These are phyloP conservation scores for Paraescarpia echinospica DNA, from an alignment of 1,140 invertebrate species.

Conservation along the genomic window DNA sequence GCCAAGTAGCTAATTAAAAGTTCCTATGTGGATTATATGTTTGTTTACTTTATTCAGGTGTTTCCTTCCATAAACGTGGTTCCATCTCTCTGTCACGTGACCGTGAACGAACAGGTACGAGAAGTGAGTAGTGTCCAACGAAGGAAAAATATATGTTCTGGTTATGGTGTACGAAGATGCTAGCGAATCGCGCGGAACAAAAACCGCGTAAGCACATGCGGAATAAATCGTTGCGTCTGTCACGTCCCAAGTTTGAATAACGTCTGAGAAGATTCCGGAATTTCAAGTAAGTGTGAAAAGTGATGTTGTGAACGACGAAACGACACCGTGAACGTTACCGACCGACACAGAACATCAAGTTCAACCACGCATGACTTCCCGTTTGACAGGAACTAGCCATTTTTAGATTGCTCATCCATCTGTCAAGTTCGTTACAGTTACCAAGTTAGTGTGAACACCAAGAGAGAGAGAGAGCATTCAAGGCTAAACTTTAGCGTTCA, in stretches of 20 bases:
- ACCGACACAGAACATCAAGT: neutral
- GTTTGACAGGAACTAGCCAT: neutral
- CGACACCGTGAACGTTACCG: neutral
- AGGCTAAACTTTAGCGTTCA: too few relatives aligned
- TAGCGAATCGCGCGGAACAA: neutral
- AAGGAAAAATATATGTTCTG: neutral
- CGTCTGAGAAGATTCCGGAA: neutral
- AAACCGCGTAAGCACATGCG: neutral
- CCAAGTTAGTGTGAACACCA: too few relatives aligned
- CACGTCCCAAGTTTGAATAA: neutral
- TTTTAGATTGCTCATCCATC: neutral
- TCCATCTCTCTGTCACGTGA: neutral
- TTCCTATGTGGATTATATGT: neutral
- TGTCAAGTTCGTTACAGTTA: neutral
- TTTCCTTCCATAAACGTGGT: neutral
- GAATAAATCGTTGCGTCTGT: neutral
- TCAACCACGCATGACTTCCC: neutral
- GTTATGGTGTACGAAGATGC: neutral
- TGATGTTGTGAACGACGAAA: neutral
- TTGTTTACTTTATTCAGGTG: slow-evolving; percentile 1
- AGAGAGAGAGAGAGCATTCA: too few relatives aligned
- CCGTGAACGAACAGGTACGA: slow-evolving; percentile 3
- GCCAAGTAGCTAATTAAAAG: neutral
- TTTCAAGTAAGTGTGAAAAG: neutral
- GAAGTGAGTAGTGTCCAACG: neutral